These are phyloP conservation scores for Sminthurides aquaticus DNA, from an alignment of 2,888 invertebrate species.

Conservation along the genomic window DNA sequence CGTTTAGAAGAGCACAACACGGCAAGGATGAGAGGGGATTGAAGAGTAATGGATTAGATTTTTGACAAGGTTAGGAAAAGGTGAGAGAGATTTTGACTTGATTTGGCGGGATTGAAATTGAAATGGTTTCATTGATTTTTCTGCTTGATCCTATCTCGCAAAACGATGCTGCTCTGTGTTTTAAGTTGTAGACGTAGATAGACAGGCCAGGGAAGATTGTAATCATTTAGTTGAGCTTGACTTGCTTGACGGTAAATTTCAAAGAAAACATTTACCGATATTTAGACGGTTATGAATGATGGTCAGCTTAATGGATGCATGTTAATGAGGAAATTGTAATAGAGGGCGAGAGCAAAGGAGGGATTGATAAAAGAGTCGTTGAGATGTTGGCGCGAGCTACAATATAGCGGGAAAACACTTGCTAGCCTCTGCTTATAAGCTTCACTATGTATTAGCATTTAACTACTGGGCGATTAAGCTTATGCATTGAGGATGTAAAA, in stretches of 20 bases:
- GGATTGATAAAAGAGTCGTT: background rate
- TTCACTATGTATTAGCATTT: no score
- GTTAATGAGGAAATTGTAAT: slow-evolving; percentile 1
- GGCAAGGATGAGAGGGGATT: no score
- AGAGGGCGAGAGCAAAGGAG: background rate
- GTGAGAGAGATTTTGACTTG: background rate
- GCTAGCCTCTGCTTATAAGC: no score
- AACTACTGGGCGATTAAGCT: no score
- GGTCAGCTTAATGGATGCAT: background rate
- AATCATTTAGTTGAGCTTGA: background rate
- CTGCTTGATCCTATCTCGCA: no score
- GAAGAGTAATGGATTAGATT: background rate
- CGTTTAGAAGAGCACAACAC: no score
- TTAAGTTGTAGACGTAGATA: no score
- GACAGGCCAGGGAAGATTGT: background rate
- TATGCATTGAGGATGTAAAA: no score
- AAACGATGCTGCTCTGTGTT: no score
- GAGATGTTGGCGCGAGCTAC: no score
- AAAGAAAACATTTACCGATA: background rate
- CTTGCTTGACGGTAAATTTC: background rate
- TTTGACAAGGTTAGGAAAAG: background rate
- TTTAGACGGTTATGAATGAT: background rate
- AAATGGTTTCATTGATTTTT: background rate
- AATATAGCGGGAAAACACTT: no score
- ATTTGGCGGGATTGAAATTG: background rate